phyloP scores from a whole-genome alignment of 2,113 vertebrate genomes.

The Verasper variegatus region DNA sequence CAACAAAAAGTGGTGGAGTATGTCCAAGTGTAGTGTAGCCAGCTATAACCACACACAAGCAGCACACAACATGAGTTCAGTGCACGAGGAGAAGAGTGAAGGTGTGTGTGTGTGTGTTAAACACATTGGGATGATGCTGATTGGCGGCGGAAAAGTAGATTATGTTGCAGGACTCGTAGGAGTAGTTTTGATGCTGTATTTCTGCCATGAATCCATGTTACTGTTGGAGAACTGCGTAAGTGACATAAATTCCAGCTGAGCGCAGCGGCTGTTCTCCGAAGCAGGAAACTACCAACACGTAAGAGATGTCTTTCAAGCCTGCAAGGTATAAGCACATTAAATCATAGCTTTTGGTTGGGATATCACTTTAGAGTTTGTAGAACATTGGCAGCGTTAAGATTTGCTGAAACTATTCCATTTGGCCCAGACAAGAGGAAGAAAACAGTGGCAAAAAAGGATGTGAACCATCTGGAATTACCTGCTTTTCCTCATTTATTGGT shows the following conservation, averaged over 20 bases:
- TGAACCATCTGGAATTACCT: neutral
- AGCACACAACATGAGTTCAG: neutral
- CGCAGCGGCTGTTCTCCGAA: neutral
- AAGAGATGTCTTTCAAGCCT: neutral
- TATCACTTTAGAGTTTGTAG: neutral
- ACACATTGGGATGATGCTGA: neutral
- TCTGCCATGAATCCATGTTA: slow-evolving; percentile 2
- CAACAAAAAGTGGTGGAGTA: neutral
- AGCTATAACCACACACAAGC: neutral
- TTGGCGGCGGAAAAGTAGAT: slow-evolving; percentile 3
- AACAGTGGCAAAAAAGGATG: neutral
- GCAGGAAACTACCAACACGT: neutral
- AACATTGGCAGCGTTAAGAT: neutral
- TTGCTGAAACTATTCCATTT: neutral
- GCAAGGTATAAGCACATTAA: neutral
- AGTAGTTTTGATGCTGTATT: slow-evolving; percentile 13
- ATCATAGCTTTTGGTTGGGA: neutral
- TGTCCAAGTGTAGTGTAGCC: slow-evolving; percentile 9
- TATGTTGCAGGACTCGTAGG: slow-evolving; percentile 14
- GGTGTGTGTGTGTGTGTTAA: slow-evolving; percentile 13
- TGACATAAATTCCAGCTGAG: slow-evolving; percentile 4
- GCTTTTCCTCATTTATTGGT: neutral
- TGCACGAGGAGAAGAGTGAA: slow-evolving; percentile 1
- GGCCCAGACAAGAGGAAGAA: neutral
- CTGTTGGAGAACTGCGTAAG: neutral